These are phyloP conservation scores for Drosophila ohnishii DNA, from an alignment of 1,140 invertebrate genomes.

Conservation along the genomic window DNA sequence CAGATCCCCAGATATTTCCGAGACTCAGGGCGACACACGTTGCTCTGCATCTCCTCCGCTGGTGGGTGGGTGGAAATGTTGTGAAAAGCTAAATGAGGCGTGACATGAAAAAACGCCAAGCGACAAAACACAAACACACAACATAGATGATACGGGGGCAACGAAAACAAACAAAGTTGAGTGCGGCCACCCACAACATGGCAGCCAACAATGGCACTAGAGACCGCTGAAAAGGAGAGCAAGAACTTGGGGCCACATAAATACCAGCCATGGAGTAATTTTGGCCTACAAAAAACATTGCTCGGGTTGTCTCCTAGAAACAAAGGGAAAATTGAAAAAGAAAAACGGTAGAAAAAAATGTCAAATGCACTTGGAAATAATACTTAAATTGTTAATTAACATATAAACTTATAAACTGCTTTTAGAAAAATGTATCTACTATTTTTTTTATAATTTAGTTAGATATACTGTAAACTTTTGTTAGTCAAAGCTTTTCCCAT, in stretches of 20 bases:
- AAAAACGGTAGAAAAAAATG: conserved; percentile 2
- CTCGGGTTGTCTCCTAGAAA: conserved; percentile 8
- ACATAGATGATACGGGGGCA: conserved; percentile 21
- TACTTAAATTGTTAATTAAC: neutral
- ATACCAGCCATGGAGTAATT: conserved; percentile 50
- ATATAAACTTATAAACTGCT: neutral
- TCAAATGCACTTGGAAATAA: conserved; percentile 1
- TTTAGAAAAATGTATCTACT: neutral
- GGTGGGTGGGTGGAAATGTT: conserved; percentile 60
- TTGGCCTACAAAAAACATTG: conserved; percentile 38
- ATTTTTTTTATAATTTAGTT: too few relatives aligned
- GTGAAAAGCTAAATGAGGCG: conserved; percentile 78
- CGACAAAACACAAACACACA: conserved; percentile 13
- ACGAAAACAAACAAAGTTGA: conserved; percentile 55
- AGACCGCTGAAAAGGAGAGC: conserved; percentile 26
- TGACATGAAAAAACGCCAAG: conserved; percentile 62
- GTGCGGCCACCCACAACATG: conserved; percentile 63
- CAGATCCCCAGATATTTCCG: conserved; percentile 55
- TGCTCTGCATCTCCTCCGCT: conserved; percentile 7
- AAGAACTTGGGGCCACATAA: conserved; percentile 31
- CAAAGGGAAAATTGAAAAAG: conserved; percentile 18
- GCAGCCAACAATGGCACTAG: conserved; percentile 38
- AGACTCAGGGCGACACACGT: conserved; percentile 28
- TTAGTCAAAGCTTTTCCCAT: neutral
- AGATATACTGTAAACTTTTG: too few relatives aligned